Evolutionary conservation across 2,888 invertebrate genomes (phyloP), one percentile per base, ranked within the genome.

Genomic region (Agonopterix subpropinquella): DNA sequence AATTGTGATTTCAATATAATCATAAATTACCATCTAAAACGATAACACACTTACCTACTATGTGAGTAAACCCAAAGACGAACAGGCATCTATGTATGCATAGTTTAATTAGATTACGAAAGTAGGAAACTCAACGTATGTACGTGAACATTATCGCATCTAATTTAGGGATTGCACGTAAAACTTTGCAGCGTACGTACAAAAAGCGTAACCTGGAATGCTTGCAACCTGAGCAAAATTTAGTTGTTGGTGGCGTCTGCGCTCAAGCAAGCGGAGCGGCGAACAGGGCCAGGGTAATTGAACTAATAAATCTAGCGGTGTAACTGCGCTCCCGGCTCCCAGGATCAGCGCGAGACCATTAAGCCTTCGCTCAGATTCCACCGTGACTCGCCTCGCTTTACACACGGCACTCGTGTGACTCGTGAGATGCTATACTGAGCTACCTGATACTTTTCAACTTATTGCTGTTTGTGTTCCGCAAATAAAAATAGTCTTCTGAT

Each of bases 301-400:
- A 86, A 85, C 84, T 81, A 86, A 86, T 87, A 87, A 86, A 87
- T 87, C 86, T 84, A 77, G 77, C 70, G 74, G 67, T 73, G 80
- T 77, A 74, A 77, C 79, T 76, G 73, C 73, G 72, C 70, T 61
- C 68, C 65, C 69, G 70, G 66, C 76, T 70, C 74, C 68, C 72
- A 72, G 77, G 77, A 80, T 81, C 81, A 80, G 77, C 72, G 75
- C 67, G 71, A 70, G 73, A 78, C 79, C 73, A 78, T 81, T 83
- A 82, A 82, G 77, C 75, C 78, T 74, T 72, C 71, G 63, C 70
- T 76, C 72, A 69, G 75, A 69, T 76, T 78, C 70, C 65, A 55
- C 65, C 59, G 62, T 61, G 61, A 61, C 62, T 73, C 62, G 52
- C 55, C 65, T 37, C 66, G 63, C 65, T 68, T 69, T 67, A n/a